Base-by-base conservation (phyloP, 2,113 vertebrate species). In the Lethenteron camtschaticum region DNA sequence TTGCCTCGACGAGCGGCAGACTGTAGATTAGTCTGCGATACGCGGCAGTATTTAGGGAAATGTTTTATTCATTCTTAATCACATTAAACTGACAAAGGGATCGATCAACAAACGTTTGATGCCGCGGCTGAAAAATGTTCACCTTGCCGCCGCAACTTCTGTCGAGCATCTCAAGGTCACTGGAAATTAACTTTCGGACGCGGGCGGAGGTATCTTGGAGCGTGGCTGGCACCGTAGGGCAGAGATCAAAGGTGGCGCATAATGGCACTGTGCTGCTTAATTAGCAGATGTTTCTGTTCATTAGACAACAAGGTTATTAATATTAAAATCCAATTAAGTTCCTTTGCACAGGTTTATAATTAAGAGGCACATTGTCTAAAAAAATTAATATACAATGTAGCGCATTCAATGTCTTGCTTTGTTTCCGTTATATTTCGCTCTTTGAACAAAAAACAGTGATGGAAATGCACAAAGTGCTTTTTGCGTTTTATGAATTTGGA, bases 51-150 rank as follows among this genome's bases (percentile, higher is more conserved):
- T 66, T 66, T 66, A 66, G 63, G 63, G 24, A 66, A 66, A 66
- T 66, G 63, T 66, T 66, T 66, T 66, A 66, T 66, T 66, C 63
- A 66, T 66, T 66, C 63, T 66, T 66, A 66, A 66, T 66, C 63
- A 66, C 63, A 66, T 66, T 66, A 66, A 66, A 66, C 63, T 66
- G 63, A 66, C 63, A 66, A 66, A 66, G 9, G 63, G 63, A 66
- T 66, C 63, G 24, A 66, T 66, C 63, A 66, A 66, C 24, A 66
- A 66, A 66, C 63, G n/a, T 24, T 66, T 66, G 13, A 16, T 66
- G 63, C 9, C 63, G 63, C 2, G 63, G 10, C 63, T 16, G 24
- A 66, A 24, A 24, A 66, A 66, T 16, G 24, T 66, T 66, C 63
- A 66, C 63, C 63, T 66, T 66, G 63, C 63, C 10, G n/a, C 63